phyloP scores from a whole-genome alignment of 2,888 invertebrate species.

The Pollenia labialis region DNA sequence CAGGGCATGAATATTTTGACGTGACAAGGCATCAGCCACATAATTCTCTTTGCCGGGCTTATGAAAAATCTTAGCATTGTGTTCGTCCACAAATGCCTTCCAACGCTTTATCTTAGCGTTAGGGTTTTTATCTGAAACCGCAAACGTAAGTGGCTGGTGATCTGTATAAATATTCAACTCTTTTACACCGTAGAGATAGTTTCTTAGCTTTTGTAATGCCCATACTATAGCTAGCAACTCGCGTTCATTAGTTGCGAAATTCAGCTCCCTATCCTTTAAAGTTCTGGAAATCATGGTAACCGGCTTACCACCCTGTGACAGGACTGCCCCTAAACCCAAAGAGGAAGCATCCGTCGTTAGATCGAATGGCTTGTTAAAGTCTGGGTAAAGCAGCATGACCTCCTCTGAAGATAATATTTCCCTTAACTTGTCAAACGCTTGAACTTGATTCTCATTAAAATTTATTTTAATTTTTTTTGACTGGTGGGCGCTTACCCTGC shows the following conservation, averaged over 20 bases:
- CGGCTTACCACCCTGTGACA: slow-evolving; percentile 41
- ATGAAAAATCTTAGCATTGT: neutral
- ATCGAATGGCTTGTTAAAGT: slow-evolving; percentile 64
- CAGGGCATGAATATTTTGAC: neutral
- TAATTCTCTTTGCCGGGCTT: neutral
- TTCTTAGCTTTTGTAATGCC: slow-evolving; percentile 1
- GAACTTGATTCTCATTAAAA: slow-evolving; percentile 60
- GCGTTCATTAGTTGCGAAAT: slow-evolving; percentile 3
- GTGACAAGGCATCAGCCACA: neutral
- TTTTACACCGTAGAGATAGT: slow-evolving; percentile 9
- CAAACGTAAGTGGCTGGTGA: slow-evolving; percentile 12
- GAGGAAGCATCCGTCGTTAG: slow-evolving; percentile 61
- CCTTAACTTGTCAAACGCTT: slow-evolving; percentile 67
- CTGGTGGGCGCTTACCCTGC: slow-evolving; percentile 66
- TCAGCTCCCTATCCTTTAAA: neutral
- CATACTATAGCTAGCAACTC: slow-evolving; percentile 7
- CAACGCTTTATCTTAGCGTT: neutral
- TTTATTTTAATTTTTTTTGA: slow-evolving; percentile 57
- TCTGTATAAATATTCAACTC: slow-evolving; percentile 21
- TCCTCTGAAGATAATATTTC: slow-evolving; percentile 57
- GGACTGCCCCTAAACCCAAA: slow-evolving; percentile 45
- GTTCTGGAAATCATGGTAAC: slow-evolving; percentile 29
- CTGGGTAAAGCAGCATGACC: slow-evolving; percentile 61
- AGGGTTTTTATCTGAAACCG: neutral
- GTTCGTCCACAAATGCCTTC: slow-evolving; percentile 1